phyloP scores from a whole-genome alignment of 1,140 invertebrate genomes.

The Dryas iulia region DNA sequence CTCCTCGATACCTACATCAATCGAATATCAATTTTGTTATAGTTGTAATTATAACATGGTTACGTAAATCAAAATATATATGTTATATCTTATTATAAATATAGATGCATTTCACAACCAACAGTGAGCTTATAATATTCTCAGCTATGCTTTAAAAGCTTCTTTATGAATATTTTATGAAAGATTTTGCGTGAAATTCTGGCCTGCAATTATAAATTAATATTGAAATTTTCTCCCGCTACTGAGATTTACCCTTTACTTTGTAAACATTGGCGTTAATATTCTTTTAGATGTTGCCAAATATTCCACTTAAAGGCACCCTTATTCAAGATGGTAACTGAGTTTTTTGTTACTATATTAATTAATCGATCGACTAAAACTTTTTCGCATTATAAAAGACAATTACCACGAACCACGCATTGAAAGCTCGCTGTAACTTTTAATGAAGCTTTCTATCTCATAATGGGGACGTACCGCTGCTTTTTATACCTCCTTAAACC shows the following conservation, averaged over 20 bases:
- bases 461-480: constrained; percentile 1
- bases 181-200: not conserved
- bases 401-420: constrained; percentile 26
- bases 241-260: not conserved
- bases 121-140: not conserved
- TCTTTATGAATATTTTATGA: not conserved
- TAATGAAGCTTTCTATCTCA: constrained; percentile 40
- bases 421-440: constrained; percentile 40
- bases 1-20: not conserved
- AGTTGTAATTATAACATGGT: not conserved
- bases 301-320: constrained; percentile 6
- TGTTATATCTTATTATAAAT: not conserved
- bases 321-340: constrained; percentile 8
- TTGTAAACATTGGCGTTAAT: not conserved
- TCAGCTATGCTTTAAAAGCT: not conserved
- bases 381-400: constrained; percentile 40
- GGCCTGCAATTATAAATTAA: not conserved
- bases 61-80: not conserved
- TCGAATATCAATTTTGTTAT: not conserved
- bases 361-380: constrained; percentile 47
- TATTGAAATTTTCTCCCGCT: not conserved
- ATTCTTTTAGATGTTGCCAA: not conserved
- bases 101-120: not conserved
- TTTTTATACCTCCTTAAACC: constrained; percentile 2
- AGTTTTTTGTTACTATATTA: constrained; percentile 26